Base-by-base conservation (phyloP, 2,113 vertebrate genomes). In the Rana temporaria region DNA sequence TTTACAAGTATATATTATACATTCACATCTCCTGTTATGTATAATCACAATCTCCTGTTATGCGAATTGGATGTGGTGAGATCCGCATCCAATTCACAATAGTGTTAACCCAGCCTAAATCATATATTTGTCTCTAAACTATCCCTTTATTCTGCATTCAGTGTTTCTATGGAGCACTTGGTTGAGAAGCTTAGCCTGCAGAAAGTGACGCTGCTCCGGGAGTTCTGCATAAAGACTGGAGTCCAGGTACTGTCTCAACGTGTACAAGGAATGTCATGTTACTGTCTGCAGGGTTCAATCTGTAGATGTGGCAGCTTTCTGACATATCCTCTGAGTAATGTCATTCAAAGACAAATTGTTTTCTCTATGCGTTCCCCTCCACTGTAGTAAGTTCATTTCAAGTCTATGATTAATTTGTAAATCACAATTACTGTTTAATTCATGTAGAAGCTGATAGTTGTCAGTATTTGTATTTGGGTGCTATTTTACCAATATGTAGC, bases 151-250 rank as follows among this genome's bases (percentile, higher is more conserved):
- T 17, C 81, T n/a, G 63, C 74, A 2, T 87, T 71, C 85, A 95
- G 95, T 69, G 90, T 91, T 22, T 89, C 87, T 73, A 85, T 89
- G 4, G 93, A 91, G 76, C 88, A 94, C 68, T 85, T 94, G 55
- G 92, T 93, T 52, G 92, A 94, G 84, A 89, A 87, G 67, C 93
- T 91, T 16, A 88, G 91, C 16, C 81, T 95, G 30, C 95, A 95
- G 86, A 94, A 93, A 72, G 62, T 95, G 53, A 93, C 93, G n/a
- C 84, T 95, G 77, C 88, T 95, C 11, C 89, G 95, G 86, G 92
- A 94, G 78, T 91, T 95, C 80, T 95, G 95, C 85, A 86, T 95
- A 78, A 95, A 94, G 86, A 93, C 89, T 42, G 95, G 95, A 80
- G 89, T 95, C 59, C 95, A 95, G 94, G 95, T 95, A 89, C 67